Conservation (phyloP, 92 coral and sea anemone genomes). For the Epizoanthus ramosus region DNA sequence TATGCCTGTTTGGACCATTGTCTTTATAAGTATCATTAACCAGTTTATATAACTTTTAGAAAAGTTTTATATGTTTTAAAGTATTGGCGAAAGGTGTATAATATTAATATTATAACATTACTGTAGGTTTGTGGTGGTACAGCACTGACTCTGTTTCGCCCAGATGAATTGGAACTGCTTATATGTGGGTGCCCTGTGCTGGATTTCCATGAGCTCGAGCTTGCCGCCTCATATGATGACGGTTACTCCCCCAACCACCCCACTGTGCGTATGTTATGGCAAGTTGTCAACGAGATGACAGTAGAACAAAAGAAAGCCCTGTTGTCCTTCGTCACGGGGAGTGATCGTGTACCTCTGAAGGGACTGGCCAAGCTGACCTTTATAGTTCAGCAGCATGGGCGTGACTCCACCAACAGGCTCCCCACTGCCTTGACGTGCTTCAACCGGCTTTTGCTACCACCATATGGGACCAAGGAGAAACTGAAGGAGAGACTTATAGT, state of each 20-base stretch:
- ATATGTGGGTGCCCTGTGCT: conserved; percentile 83
- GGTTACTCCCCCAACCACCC: conserved; percentile 82
- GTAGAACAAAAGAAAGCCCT: conserved; percentile 84
- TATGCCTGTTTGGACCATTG: too few species aligned
- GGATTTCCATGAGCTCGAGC: conserved; percentile 79
- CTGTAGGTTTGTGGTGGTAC: conserved; percentile 90
- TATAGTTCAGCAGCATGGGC: conserved; percentile 86
- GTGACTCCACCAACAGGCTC: conserved; percentile 75
- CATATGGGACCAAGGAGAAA: conserved; percentile 64
- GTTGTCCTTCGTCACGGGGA: conserved; percentile 93
- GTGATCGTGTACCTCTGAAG: conserved; percentile 94
- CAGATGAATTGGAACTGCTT: conserved; percentile 89
- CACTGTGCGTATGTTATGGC: conserved; percentile 81
- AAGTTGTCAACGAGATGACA: conserved; percentile 80
- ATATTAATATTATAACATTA: not conserved
- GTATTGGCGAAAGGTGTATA: too few species aligned
- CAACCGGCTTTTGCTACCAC: conserved; percentile 90
- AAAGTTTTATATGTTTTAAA: too few species aligned
- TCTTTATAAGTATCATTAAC: too few species aligned
- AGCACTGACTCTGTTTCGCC: conserved; percentile 81
- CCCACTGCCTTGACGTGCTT: conserved; percentile 95
- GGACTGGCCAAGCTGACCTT: conserved; percentile 70
- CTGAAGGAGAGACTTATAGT: conserved; percentile 81
- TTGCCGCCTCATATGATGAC: conserved; percentile 88
- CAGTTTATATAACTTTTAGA: too few species aligned